Evolutionary conservation across 2,888 invertebrate species (phyloP), one percentile per base, ranked within the genome.

Genomic region (Aproaerema taeniolella): DNA sequence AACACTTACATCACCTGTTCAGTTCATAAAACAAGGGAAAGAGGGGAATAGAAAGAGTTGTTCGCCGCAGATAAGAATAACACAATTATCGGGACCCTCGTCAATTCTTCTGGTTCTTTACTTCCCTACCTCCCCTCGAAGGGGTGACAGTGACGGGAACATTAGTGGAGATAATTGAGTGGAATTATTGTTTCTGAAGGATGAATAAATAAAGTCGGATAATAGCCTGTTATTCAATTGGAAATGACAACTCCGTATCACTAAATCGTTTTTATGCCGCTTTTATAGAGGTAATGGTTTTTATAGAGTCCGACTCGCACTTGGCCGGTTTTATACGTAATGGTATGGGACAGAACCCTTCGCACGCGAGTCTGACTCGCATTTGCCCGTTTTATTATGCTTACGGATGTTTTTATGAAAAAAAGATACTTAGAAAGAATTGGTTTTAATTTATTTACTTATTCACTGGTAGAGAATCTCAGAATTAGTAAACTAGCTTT

Each of bases 1-100:
- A 20, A 16, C 16, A 26, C 13, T 25, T 34, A n/a, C n/a, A 28
- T 35, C 28, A 28, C 28, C 28, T 35, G 28, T 35, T 15, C 14
- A 7, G n/a, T n/a, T 5, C 16, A 28, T 28, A 5, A 25, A 25
- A 34, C 15, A 28, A 16, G 26, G n/a, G 14, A 25, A 26, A 26
- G 11, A 7, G 13, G 14, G 28, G 15, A 12, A 20, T 14, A n/a
- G 7, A 15, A 34, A 34, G 34, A 26, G 34, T 33, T 33, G 34
- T 28, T 20, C 37, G 14, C 8, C 12, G 20, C 30, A 29, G 30
- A 31, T 41, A 36, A 36, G 28, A 35, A 41, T 28, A 36, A 35
- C 14, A 34, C 14, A 36, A 35, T 41, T 41, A 41, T 31, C 33
- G 29, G 14, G 3, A 41, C 41, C 41, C 41, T 37, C 16, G 29